Evolutionary conservation across 2,888 invertebrate genomes (phyloP).

Genomic region (Acanthosepion lycidas): DNA sequence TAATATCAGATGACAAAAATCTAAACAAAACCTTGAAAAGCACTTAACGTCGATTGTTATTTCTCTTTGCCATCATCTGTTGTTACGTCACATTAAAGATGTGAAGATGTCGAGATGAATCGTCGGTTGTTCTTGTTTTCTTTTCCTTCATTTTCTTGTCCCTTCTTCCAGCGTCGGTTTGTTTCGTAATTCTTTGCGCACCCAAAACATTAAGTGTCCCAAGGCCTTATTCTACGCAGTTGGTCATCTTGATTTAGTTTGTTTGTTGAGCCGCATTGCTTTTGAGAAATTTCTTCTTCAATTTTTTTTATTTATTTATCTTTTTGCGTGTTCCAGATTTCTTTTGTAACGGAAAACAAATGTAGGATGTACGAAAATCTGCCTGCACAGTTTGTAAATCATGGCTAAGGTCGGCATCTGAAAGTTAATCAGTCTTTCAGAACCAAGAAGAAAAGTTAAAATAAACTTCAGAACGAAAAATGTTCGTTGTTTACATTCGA

Average conservation of each 20-base stretch:
- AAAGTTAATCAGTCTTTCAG: too few relatives aligned
- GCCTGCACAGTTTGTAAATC: too few relatives aligned
- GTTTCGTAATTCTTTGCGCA: neutral
- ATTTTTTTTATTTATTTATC: neutral
- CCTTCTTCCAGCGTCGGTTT: neutral
- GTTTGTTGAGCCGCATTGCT: neutral
- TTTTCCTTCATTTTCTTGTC: neutral
- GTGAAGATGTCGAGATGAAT: neutral
- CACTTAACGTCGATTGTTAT: too few relatives aligned
- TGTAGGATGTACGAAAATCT: neutral
- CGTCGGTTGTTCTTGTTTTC: neutral
- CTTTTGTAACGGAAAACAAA: neutral
- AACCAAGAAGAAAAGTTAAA: too few relatives aligned
- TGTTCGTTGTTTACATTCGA: too few relatives aligned
- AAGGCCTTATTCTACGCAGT: neutral
- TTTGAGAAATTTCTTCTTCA: neutral
- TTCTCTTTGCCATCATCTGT: neutral
- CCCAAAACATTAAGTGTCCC: neutral
- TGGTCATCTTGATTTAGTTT: neutral
- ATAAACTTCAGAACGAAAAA: too few relatives aligned
- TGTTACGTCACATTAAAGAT: neutral
- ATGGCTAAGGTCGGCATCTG: too few relatives aligned
- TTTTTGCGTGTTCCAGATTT: neutral
- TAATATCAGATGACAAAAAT: too few relatives aligned
- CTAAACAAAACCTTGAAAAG: too few relatives aligned